These are phyloP conservation scores for Mus caroli DNA, from an alignment of 2,797 vertebrate genomes.

Conservation along the genomic window DNA sequence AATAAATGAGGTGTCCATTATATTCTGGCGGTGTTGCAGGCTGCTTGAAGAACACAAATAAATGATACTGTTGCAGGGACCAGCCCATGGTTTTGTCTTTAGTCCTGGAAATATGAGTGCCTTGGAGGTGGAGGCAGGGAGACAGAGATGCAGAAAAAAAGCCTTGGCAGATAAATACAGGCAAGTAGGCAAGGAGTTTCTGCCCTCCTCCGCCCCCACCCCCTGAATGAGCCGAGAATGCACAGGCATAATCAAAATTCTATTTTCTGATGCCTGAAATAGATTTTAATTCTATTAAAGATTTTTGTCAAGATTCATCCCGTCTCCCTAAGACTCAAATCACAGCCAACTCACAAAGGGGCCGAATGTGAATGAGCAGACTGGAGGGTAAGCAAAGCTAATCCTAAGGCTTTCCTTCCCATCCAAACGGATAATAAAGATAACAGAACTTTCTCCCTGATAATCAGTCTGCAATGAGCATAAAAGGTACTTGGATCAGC, in stretches of 20 bases:
- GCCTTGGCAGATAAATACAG: conserved; percentile 85
- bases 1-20: conserved; percentile 93
- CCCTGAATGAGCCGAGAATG: conserved; percentile 68
- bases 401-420: conserved; percentile 75
- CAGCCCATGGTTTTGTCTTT: conserved; percentile 89
- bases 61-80: conserved; percentile 90
- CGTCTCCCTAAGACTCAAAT: conserved; percentile 72
- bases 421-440: conserved; percentile 72
- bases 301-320: conserved; percentile 76
- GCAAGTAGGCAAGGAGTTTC: conserved; percentile 79
- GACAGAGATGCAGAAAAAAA: conserved; percentile 81
- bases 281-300: conserved; percentile 78
- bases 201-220: neutral
- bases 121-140: conserved; percentile 80
- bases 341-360: conserved; percentile 74
- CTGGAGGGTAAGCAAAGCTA: conserved; percentile 77
- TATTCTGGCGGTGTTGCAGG: conserved; percentile 91
- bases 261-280: conserved; percentile 78
- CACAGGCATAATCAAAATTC: conserved; percentile 81
- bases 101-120: conserved; percentile 88
- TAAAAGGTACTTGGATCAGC: conserved; percentile 79
- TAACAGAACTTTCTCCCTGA: conserved; percentile 71
- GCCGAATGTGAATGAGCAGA: conserved; percentile 67
- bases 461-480: conserved; percentile 78
- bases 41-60: conserved; percentile 91